Conservation (phyloP, 2,888 invertebrate genomes). For the Hypomecis punctinalis region DNA sequence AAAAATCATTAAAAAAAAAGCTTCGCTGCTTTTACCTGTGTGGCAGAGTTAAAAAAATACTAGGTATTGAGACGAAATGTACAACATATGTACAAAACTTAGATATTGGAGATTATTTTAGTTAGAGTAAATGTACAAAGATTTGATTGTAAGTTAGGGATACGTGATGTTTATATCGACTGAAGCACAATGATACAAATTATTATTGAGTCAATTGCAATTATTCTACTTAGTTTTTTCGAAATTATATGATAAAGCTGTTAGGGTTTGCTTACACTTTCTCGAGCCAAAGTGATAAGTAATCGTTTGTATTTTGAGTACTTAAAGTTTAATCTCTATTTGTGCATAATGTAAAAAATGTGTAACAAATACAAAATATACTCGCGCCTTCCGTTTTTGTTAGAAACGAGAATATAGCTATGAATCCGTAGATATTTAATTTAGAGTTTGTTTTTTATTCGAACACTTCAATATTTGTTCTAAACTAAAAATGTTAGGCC, state of each 20-base stretch:
- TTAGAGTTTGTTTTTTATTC: too few relatives aligned
- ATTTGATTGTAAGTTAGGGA: conserved; percentile 36
- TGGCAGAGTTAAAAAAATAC: background rate
- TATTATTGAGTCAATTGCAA: conserved; percentile 17
- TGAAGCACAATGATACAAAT: conserved; percentile 33
- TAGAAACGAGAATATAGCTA: too few relatives aligned
- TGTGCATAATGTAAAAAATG: too few relatives aligned
- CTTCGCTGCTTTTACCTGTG: too few relatives aligned
- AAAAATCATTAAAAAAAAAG: background rate
- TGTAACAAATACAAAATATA: too few relatives aligned
- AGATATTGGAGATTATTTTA: conserved; percentile 8
- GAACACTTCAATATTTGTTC: too few relatives aligned
- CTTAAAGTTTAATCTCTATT: background rate
- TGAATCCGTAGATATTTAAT: too few relatives aligned
- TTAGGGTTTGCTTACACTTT: background rate
- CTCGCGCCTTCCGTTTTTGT: too few relatives aligned
- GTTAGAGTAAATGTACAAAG: conserved; percentile 40
- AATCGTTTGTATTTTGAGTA: background rate
- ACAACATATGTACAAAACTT: conserved; percentile 8
- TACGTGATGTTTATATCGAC: conserved; percentile 38
- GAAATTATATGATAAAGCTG: background rate
- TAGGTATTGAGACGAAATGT: background rate
- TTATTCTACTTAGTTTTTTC: conserved; percentile 12
- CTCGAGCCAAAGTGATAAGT: conserved; percentile 7
- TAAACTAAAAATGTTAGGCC: too few relatives aligned